phyloP scores from a whole-genome alignment of 2,888 invertebrate species.

The Eremobia ochroleuca region DNA sequence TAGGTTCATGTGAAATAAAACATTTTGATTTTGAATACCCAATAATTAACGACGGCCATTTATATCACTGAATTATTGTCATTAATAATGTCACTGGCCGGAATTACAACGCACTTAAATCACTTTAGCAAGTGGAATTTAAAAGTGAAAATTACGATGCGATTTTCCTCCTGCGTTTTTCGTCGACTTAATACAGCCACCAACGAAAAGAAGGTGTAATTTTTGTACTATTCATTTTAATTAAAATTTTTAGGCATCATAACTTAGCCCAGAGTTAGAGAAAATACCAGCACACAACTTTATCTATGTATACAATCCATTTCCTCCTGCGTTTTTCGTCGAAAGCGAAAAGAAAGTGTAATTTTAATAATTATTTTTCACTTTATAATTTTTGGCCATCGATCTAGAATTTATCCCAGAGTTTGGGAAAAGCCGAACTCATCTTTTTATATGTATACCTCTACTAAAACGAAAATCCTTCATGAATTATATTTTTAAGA shows the following conservation, averaged over 20 bases:
- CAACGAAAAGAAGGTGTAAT: too few relatives aligned
- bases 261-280: too few relatives aligned
- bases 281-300: neutral
- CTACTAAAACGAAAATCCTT: neutral
- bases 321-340: neutral
- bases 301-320: neutral
- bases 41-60: constrained; percentile 40
- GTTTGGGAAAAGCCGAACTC: neutral
- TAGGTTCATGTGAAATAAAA: too few relatives aligned
- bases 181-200: neutral
- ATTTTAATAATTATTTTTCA: neutral
- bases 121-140: constrained; percentile 22
- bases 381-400: neutral
- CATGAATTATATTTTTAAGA: neutral
- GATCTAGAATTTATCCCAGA: neutral
- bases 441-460: neutral
- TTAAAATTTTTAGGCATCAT: neutral
- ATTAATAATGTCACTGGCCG: constrained; percentile 29
- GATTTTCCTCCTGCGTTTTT: neutral
- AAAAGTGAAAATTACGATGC: constrained; percentile 12
- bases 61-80: constrained; percentile 36
- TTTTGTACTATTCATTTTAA: too few relatives aligned
- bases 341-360: neutral
- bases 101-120: constrained; percentile 20
- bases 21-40: too few relatives aligned